Evolutionary conservation across 2,797 vertebrate genomes (phyloP).

Genomic region (Lepus townsendii): DNA sequence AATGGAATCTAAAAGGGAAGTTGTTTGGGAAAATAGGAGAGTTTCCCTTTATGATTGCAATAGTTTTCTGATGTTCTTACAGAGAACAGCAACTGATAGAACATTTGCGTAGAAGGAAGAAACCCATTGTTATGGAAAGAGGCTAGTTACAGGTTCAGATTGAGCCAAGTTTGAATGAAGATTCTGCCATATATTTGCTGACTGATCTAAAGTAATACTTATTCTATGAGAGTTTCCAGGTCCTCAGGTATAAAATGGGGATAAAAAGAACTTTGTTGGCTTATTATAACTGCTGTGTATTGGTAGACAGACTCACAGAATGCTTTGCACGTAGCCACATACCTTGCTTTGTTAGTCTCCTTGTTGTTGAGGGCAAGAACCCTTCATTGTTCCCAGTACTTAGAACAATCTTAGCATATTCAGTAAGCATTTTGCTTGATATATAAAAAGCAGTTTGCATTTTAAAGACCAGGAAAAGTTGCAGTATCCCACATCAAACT

Average conservation of each 20-base stretch:
- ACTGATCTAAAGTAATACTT: slow-evolving; percentile 28
- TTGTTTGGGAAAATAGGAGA: background rate
- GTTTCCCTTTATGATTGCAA: background rate
- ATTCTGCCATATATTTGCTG: background rate
- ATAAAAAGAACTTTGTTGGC: background rate
- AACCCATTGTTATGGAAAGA: background rate
- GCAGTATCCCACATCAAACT: background rate
- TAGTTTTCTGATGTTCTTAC: background rate
- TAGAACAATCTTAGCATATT: background rate
- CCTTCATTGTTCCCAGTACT: background rate
- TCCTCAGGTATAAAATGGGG: background rate
- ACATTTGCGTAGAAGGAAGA: background rate
- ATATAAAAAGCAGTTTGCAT: background rate
- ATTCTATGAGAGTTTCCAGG: background rate
- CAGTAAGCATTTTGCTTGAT: background rate
- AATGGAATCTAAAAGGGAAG: background rate
- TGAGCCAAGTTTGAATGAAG: background rate
- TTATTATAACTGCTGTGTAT: background rate
- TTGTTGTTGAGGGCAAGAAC: background rate
- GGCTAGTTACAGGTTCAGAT: background rate
- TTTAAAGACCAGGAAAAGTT: background rate
- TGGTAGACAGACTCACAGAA: background rate
- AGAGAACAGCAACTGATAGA: background rate
- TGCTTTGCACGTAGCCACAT: background rate
- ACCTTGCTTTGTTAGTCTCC: background rate